These are phyloP conservation scores for Drosophila colorata DNA, from an alignment of 2,888 invertebrate species.

Conservation along the genomic window DNA sequence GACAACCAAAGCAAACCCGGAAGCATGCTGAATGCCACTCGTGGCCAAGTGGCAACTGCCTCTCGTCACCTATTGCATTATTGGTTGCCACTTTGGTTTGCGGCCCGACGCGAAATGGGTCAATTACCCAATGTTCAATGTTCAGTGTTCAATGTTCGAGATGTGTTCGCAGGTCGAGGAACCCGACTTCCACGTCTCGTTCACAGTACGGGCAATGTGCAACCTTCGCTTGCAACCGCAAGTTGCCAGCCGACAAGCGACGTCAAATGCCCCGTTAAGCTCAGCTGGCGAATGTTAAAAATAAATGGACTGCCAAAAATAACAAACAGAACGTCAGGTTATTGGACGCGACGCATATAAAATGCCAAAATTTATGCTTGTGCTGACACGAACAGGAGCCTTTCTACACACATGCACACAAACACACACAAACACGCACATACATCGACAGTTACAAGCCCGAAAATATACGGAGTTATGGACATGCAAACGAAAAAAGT, in stretches of 20 bases:
- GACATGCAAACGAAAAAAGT: slow-evolving; percentile 14
- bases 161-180: slow-evolving; percentile 37
- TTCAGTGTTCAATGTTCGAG: slow-evolving; percentile 6
- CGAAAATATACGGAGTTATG: slow-evolving; percentile 41
- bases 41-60: slow-evolving; percentile 16
- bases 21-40: slow-evolving; percentile 47
- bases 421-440: slow-evolving; percentile 7
- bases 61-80: slow-evolving; percentile 52
- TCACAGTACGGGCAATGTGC: not conserved
- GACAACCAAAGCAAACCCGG: slow-evolving; percentile 56
- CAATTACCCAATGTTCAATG: slow-evolving; percentile 58
- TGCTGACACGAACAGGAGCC: slow-evolving; percentile 28
- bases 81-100: slow-evolving; percentile 54
- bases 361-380: slow-evolving; percentile 66
- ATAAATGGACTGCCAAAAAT: slow-evolving; percentile 67
- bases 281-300: slow-evolving; percentile 40
- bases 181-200: slow-evolving; percentile 13
- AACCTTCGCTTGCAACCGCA: not conserved
- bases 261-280: slow-evolving; percentile 13
- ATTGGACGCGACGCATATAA: slow-evolving; percentile 55
- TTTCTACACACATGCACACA: not conserved
- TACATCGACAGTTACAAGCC: slow-evolving; percentile 9
- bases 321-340: slow-evolving; percentile 36
- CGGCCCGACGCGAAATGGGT: slow-evolving; percentile 55
- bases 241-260: slow-evolving; percentile 4